Conservation (phyloP, 2,888 invertebrate genomes). For the Ephialtes manifestator region DNA sequence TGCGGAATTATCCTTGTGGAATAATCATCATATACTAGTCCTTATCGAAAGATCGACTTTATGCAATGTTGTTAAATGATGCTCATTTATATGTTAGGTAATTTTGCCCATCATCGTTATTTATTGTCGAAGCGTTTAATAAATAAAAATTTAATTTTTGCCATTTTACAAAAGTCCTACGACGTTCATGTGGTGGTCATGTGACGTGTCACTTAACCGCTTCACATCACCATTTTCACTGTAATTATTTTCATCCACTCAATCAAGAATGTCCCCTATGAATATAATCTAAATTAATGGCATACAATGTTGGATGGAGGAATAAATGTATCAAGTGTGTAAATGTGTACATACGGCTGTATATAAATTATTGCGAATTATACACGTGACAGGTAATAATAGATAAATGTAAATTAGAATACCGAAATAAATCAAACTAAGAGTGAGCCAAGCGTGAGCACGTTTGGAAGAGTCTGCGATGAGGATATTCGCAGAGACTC, state of each 20-base stretch:
- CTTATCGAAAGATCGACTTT: no score
- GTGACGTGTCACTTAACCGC: no score
- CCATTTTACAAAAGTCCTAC: no score
- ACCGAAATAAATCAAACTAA: constrained; percentile 75
- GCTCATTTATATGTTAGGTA: no score
- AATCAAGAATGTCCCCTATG: background rate
- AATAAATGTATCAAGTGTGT: constrained; percentile 54
- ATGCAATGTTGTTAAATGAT: no score
- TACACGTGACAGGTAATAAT: constrained; percentile 56
- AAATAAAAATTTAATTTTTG: no score
- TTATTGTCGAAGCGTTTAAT: no score
- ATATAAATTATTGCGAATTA: constrained; percentile 58
- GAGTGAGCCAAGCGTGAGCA: constrained; percentile 45
- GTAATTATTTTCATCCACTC: background rate
- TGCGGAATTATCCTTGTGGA: no score
- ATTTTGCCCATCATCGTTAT: no score
- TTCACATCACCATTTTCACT: background rate
- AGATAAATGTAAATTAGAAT: constrained; percentile 48
- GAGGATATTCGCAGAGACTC: constrained; percentile 28
- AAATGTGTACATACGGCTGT: constrained; percentile 63
- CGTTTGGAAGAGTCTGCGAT: constrained; percentile 31
- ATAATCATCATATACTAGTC: no score
- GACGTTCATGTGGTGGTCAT: no score
- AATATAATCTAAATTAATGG: constrained; percentile 9
- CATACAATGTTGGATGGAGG: constrained; percentile 23